phyloP scores from a whole-genome alignment of 2,113 vertebrate species.

The Patagioenas fasciata region DNA sequence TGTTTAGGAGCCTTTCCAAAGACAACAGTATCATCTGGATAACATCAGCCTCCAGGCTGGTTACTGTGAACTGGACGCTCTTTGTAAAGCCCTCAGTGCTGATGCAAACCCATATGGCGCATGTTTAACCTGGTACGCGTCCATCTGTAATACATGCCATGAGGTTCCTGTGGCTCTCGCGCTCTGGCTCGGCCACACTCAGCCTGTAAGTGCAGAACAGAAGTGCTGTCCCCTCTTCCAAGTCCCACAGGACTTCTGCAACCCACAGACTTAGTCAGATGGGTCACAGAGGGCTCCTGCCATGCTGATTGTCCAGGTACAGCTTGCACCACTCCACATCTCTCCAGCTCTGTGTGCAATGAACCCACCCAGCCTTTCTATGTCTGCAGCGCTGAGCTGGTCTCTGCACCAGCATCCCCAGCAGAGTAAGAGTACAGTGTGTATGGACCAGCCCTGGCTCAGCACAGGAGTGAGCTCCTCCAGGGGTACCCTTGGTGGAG shows the following conservation, averaged over 20 bases:
- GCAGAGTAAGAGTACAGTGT: accelerated
- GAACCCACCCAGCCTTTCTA: not conserved
- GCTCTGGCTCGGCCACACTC: not conserved
- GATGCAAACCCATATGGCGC: constrained; percentile 58
- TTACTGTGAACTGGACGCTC: constrained; percentile 31
- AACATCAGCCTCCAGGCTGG: constrained; percentile 64
- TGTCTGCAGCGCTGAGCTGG: not conserved
- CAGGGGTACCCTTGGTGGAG: not conserved
- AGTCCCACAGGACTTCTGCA: not conserved
- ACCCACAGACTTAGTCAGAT: not conserved
- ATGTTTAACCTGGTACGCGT: constrained; percentile 49
- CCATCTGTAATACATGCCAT: constrained; percentile 43
- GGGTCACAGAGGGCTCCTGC: not conserved
- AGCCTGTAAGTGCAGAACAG: not conserved
- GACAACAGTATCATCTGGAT: constrained; percentile 67
- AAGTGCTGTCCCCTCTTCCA: not conserved
- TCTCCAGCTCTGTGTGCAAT: not conserved
- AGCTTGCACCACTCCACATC: not conserved
- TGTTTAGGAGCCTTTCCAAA: constrained; percentile 66
- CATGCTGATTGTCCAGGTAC: not conserved
- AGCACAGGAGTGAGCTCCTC: accelerated
- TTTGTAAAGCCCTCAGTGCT: constrained; percentile 57
- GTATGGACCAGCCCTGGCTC: not conserved
- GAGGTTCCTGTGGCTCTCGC: constrained; percentile 20
- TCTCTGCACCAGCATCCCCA: not conserved